Percentiles rank a stretch among this genome's conserved stretches.
Evolutionary conservation across 1,140 invertebrate genomes (phyloP).

Genomic region (Zaprionus ghesquierei): DNA sequence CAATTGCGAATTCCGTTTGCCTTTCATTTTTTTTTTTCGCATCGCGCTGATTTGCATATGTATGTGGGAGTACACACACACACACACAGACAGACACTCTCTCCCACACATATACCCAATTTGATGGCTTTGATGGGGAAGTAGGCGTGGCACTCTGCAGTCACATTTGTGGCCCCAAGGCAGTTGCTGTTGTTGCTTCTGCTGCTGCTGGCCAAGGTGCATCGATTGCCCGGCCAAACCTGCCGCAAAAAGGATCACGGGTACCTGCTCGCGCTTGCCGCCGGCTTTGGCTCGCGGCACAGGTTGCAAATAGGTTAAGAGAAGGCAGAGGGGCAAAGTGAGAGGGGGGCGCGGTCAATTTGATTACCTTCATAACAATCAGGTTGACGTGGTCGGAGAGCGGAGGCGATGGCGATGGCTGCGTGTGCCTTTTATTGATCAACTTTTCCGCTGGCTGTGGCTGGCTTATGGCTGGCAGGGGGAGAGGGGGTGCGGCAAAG

Average conservation of each 20-base stretch:
- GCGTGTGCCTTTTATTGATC: constrained; percentile 27
- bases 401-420: background rate
- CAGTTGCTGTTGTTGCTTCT: background rate
- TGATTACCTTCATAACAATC: constrained; percentile 39
- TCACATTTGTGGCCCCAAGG: background rate
- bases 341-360: constrained; percentile 9
- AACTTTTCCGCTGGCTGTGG: background rate
- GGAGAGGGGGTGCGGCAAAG: background rate
- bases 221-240: background rate
- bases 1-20: constrained; percentile 30
- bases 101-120: constrained; percentile 4
- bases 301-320: no score
- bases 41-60: constrained; percentile 40
- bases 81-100: background rate
- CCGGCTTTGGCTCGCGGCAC: background rate
- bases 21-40: constrained; percentile 3
- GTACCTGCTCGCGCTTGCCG: background rate
- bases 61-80: constrained; percentile 6
- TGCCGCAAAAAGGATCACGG: no score
- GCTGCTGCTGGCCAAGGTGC: background rate
- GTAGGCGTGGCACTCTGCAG: background rate
- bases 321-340: no score
- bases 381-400: background rate
- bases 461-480: background rate
- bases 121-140: constrained; percentile 13